Evolutionary conservation across 2,888 invertebrate genomes (phyloP), one percentile per base, ranked within the genome.

Genomic region (Lingula anatina): DNA sequence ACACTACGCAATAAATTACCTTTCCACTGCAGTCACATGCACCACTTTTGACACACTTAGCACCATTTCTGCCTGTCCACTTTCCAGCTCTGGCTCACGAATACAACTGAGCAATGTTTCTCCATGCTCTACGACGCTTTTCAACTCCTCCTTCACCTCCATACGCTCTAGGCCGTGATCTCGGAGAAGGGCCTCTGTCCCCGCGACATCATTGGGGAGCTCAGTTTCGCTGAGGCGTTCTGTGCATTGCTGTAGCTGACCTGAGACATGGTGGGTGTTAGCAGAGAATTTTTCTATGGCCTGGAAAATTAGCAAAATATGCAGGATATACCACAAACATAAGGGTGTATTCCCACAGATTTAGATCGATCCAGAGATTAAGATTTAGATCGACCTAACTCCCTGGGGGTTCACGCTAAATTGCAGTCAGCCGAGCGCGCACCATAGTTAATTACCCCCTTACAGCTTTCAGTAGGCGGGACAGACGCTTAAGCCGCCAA

Each of bases 251-350:
- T 90, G 89, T 68, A 96, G 80, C 61, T 88, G 86, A 57, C 85
- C 82, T 21, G 94, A 92, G 50, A 95, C 90, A 71, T 90, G 88
- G 71, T 90, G 89, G 60, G 93, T 93, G 73, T 92, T 84, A 44
- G 86, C 85, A 39, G 93, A 93, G 81, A 96, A 95, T 75, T 92
- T 90, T 78, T 96, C 96, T 70, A 96, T 83, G 46, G 90, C 91
- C 93, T 94, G 79, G 12, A 54, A 53, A 43, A 18, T 25, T 26
- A 50, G 49, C 24, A 40, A 26, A 7, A 5, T 42, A n/a, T n/a
- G n/a, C n/a, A n/a, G n/a, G n/a, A n/a, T n/a, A n/a, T n/a, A n/a
- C n/a, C n/a, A n/a, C n/a, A n/a, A n/a, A n/a, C n/a, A n/a, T n/a
- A n/a, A n/a, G n/a, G n/a, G n/a, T n/a, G n/a, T n/a, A n/a, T n/a